Evolutionary conservation across 2,888 invertebrate genomes (phyloP).

Genomic region (Metacarcinus magister): DNA sequence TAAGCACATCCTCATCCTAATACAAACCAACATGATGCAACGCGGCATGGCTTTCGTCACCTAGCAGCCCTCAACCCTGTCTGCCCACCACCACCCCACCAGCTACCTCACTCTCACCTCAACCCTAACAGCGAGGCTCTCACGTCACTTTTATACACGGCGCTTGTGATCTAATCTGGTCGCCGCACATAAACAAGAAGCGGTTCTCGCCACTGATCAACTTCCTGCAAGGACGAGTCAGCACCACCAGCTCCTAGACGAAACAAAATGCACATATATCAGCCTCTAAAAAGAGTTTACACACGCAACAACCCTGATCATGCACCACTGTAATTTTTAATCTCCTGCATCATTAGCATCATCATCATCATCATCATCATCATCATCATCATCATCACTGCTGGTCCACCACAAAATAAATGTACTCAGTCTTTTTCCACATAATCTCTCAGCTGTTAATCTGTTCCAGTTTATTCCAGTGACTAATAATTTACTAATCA

Average conservation of each 20-base stretch:
- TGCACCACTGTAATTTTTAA: neutral
- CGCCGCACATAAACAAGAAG: neutral
- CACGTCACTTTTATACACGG: neutral
- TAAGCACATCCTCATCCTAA: too few relatives aligned
- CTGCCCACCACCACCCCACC: neutral
- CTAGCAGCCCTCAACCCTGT: neutral
- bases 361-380: conserved; percentile 51
- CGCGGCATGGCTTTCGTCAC: too few relatives aligned
- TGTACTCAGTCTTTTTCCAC: neutral
- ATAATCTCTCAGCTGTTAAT: neutral
- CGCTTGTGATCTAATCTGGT: neutral
- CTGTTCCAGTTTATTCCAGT: neutral
- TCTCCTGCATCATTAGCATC: neutral
- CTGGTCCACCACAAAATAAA: neutral
- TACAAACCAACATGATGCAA: too few relatives aligned
- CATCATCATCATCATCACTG: conserved; percentile 12
- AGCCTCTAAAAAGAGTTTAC: neutral
- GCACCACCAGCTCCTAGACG: too few relatives aligned
- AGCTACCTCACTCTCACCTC: neutral
- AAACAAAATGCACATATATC: neutral
- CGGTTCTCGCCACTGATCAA: neutral
- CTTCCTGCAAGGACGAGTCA: neutral
- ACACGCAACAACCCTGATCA: neutral
- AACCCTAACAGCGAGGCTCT: neutral
- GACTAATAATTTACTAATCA: neutral